phyloP scores from a whole-genome alignment of 2,113 vertebrate genomes.

The Syngnathoides biaculeatus region DNA sequence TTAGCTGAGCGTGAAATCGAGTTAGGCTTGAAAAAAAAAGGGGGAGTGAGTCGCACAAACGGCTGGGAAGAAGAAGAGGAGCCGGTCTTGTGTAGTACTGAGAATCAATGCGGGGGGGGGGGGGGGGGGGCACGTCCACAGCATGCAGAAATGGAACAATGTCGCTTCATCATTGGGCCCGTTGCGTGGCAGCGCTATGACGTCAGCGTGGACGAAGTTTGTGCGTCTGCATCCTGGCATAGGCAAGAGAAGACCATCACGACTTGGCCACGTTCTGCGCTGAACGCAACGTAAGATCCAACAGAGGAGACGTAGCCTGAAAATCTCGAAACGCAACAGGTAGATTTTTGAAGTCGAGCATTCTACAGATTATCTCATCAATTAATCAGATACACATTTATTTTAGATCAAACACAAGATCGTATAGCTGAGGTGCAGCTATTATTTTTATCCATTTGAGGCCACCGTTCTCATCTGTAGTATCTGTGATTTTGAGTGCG shows the following conservation, averaged over 20 bases:
- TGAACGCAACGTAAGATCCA: not conserved
- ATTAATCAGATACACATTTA: not conserved
- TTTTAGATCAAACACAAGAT: not conserved
- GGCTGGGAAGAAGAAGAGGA: conserved; percentile 25
- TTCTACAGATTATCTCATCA: no score
- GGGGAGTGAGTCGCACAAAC: conserved; percentile 27
- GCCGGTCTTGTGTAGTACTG: not conserved
- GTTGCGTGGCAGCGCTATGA: not conserved
- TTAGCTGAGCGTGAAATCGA: conserved; percentile 64
- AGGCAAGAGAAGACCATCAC: not conserved
- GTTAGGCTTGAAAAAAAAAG: conserved; percentile 42
- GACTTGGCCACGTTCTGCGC: not conserved
- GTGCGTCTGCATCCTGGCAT: not conserved
- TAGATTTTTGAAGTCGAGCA: not conserved
- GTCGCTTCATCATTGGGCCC: not conserved
- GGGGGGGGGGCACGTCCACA: not conserved
- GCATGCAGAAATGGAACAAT: not conserved
- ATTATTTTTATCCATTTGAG: not conserved
- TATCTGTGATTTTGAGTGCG: not conserved
- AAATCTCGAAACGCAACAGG: not conserved
- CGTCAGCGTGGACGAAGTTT: not conserved
- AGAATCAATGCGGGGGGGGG: not conserved
- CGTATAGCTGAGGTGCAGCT: not conserved
- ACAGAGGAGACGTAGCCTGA: not conserved
- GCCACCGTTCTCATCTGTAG: not conserved